These are phyloP conservation scores for Pocillopora verrucosa DNA, from an alignment of 64 coral and sea anemone species.

Conservation along the genomic window DNA sequence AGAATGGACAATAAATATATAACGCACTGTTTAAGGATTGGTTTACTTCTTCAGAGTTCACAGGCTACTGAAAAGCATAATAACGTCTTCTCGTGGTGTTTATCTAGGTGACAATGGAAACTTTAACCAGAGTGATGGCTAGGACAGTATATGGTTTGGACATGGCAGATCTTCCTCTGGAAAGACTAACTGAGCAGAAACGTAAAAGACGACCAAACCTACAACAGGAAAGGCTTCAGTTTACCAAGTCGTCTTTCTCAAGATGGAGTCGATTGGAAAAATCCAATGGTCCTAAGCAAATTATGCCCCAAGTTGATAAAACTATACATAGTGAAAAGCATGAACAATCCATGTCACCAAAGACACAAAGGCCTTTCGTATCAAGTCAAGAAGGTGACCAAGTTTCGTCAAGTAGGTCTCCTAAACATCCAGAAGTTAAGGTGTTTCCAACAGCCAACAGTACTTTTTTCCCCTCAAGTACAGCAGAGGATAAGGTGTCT, in stretches of 20 bases:
- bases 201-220: conserved; percentile 68
- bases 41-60: neutral
- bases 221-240: conserved; percentile 29
- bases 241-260: conserved; percentile 68
- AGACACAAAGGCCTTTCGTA: neutral
- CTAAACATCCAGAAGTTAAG: neutral
- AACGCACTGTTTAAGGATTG: too few species aligned
- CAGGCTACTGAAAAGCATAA: neutral
- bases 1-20: too few species aligned
- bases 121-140: conserved; percentile 86
- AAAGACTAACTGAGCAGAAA: conserved; percentile 92
- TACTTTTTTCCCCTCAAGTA: neutral
- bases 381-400: neutral
- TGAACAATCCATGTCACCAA: neutral
- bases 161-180: conserved; percentile 86
- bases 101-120: conserved; percentile 84
- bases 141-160: conserved; percentile 82
- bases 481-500: neutral
- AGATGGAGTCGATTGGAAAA: conserved; percentile 84
- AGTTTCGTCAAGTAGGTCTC: neutral
- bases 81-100: neutral
- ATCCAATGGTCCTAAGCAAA: conserved; percentile 1
- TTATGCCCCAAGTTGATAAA: neutral
- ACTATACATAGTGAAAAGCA: neutral
- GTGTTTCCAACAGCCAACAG: neutral